Conservation (phyloP, 2,113 vertebrate species). For the Corythornis cristatus region DNA sequence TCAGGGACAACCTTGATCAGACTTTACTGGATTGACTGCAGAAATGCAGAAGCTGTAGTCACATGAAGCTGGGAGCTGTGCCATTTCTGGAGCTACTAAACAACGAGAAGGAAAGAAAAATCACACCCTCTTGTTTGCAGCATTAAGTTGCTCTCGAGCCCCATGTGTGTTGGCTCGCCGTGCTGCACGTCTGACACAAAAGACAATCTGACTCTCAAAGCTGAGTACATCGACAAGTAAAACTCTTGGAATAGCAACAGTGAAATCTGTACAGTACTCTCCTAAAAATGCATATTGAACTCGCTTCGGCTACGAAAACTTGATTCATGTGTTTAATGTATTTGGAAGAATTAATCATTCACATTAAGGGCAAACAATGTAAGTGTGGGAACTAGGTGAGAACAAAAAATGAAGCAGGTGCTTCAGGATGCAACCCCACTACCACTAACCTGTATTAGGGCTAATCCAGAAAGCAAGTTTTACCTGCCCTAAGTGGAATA, state of each 20-base stretch:
- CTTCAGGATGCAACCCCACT: not conserved
- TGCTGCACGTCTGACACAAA: conserved; percentile 46
- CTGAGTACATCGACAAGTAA: conserved; percentile 46
- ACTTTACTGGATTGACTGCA: not conserved
- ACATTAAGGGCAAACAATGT: not conserved
- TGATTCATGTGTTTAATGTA: not conserved
- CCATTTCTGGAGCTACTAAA: not conserved
- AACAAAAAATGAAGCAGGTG: not conserved
- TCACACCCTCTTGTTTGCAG: not conserved
- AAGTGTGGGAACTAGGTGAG: not conserved
- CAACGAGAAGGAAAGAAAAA: not conserved
- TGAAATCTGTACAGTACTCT: conserved; percentile 1
- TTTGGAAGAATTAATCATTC: not conserved
- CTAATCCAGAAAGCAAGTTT: not conserved
- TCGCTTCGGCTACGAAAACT: not conserved
- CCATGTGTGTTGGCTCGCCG: conserved; percentile 31
- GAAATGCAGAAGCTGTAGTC: not conserved
- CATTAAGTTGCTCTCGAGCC: not conserved
- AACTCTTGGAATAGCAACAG: conserved; percentile 9
- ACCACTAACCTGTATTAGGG: not conserved
- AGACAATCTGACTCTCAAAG: conserved; percentile 27
- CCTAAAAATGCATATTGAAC: conserved; percentile 17
- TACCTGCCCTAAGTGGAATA: not conserved
- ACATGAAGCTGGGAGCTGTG: not conserved
- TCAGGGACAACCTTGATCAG: not conserved